These are phyloP conservation scores for Ictalurus furcatus DNA, from an alignment of 2,113 vertebrate species.

Conservation along the genomic window DNA sequence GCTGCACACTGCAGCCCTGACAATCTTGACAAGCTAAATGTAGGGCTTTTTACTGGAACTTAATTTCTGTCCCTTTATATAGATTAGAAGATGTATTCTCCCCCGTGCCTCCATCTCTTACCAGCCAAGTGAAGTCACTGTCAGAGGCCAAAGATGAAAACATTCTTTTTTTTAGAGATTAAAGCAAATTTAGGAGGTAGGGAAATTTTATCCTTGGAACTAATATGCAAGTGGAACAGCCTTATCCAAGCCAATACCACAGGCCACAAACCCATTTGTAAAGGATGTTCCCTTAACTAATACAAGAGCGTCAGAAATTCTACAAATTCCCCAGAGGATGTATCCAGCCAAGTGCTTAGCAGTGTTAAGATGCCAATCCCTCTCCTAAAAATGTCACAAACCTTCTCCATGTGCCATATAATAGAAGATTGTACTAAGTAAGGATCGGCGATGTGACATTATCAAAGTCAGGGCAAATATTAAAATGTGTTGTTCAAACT, in stretches of 20 bases:
- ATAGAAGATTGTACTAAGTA: not conserved
- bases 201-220: conserved; percentile 44
- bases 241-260: conserved; percentile 19
- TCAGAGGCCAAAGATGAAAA: conserved; percentile 33
- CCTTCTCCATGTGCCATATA: not conserved
- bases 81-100: conserved; percentile 22
- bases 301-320: conserved; percentile 18
- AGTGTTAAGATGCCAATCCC: conserved; percentile 21
- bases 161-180: conserved; percentile 31
- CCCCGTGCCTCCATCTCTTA: conserved; percentile 29
- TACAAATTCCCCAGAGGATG: not conserved
- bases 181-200: conserved; percentile 42
- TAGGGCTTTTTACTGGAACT: conserved; percentile 57
- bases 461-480: not conserved
- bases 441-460: not conserved
- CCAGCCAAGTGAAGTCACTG: conserved; percentile 25
- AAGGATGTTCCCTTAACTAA: conserved; percentile 46
- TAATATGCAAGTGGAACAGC: conserved; percentile 39
- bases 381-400: not conserved
- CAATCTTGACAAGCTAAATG: conserved; percentile 56
- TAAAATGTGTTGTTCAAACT: not conserved
- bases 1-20: conserved; percentile 50
- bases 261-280: conserved; percentile 46
- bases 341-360: not conserved
- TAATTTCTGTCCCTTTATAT: conserved; percentile 50